phyloP scores from a whole-genome alignment of 2,797 vertebrate genomes.

The Menidia menidia region DNA sequence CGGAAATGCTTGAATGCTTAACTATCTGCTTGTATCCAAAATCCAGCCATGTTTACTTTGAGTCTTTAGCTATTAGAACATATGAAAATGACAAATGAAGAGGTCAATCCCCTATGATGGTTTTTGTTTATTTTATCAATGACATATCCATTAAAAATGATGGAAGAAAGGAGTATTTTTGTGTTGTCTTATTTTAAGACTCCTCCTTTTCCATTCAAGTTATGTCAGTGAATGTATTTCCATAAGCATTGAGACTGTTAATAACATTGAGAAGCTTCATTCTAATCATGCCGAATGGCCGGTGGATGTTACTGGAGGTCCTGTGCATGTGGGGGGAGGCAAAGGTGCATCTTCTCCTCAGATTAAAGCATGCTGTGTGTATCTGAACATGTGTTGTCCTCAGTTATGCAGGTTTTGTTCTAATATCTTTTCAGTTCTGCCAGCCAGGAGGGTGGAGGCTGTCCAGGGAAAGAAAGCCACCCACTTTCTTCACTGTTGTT shows the following conservation, averaged over 20 bases:
- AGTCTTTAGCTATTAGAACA: conserved; percentile 1
- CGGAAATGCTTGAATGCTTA: background rate
- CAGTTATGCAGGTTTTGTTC: conserved; percentile 11
- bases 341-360: no score
- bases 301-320: no score
- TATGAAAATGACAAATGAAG: background rate
- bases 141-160: background rate
- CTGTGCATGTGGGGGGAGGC: no score
- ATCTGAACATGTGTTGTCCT: background rate
- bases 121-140: background rate
- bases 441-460: conserved; percentile 96
- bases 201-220: no score
- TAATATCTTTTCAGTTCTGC: conserved; percentile 88
- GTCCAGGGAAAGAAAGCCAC: conserved; percentile 91
- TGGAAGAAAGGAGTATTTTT: no score
- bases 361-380: background rate
- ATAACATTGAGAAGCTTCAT: no score
- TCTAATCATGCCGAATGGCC: no score
- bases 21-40: background rate
- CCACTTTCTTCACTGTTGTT: conserved; percentile 96
- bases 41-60: background rate
- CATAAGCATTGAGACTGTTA: no score
- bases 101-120: background rate
- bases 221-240: no score
- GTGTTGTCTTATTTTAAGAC: no score